Percentiles rank a stretch among this genome's conserved stretches.
Evolutionary conservation across 2,888 invertebrate species (phyloP).

Genomic region (Tenthredo livida): DNA sequence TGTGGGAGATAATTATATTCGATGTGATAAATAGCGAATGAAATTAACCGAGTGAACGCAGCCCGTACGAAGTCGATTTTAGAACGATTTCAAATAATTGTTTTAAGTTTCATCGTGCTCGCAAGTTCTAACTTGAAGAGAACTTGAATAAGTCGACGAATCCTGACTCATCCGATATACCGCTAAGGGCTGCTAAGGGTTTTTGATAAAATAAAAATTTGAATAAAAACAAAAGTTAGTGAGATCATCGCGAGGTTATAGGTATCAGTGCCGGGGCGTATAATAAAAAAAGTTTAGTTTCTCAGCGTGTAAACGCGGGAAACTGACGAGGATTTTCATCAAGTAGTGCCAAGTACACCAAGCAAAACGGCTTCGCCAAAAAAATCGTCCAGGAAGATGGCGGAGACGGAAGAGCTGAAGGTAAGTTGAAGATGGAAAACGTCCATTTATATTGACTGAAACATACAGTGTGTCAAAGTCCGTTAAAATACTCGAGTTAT

Average conservation of each 20-base stretch:
- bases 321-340: conserved; percentile 35
- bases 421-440: conserved; percentile 64
- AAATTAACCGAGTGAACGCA: conserved; percentile 16
- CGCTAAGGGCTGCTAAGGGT: conserved; percentile 24
- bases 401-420: conserved; percentile 76
- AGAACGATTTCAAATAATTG: conserved; percentile 45
- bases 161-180: conserved; percentile 18
- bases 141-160: conserved; percentile 39
- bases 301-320: conserved; percentile 41
- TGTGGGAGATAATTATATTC: not conserved
- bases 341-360: conserved; percentile 34
- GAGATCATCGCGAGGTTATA: not conserved
- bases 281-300: not conserved
- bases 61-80: conserved; percentile 9
- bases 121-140: conserved; percentile 18
- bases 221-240: not conserved
- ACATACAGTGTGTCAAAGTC: not conserved
- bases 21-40: not conserved
- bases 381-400: conserved; percentile 75
- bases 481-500: not conserved
- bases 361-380: conserved; percentile 72
- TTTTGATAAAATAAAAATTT: conserved; percentile 24
- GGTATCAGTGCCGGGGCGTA: not conserved
- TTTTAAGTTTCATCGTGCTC: conserved; percentile 25
- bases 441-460: conserved; percentile 23